Evolutionary conservation across 2,113 vertebrate species (phyloP).

Genomic region (Mustelus asterias): DNA sequence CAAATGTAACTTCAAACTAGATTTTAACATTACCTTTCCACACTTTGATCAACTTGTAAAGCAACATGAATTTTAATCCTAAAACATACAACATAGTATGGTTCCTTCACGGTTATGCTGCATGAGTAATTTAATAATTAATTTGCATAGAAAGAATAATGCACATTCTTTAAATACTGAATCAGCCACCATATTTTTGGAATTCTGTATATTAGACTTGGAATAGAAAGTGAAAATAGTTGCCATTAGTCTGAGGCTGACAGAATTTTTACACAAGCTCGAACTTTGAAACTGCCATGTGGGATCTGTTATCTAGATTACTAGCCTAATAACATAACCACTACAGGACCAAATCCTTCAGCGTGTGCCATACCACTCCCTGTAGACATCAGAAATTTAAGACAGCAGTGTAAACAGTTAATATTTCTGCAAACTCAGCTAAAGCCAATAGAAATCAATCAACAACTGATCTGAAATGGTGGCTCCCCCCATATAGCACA

Average conservation of each 20-base stretch:
- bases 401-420: neutral
- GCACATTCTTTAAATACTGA: too few species aligned
- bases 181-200: too few species aligned
- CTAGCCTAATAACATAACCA: neutral
- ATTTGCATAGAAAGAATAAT: too few species aligned
- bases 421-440: neutral
- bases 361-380: neutral
- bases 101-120: too few species aligned
- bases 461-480: neutral
- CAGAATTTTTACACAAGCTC: neutral
- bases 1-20: neutral
- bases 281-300: neutral
- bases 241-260: neutral
- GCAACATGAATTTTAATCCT: too few species aligned
- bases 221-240: too few species aligned
- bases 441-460: neutral
- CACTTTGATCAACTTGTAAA: too few species aligned
- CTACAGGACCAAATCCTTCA: neutral
- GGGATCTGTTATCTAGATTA: neutral
- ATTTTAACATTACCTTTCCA: neutral
- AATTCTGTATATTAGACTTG: too few species aligned
- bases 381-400: neutral
- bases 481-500: neutral
- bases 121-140: too few species aligned
- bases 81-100: neutral